Percentiles rank a stretch among this genome's conserved stretches.
Conservation (phyloP, 2,797 vertebrate species). For the Tragopan temminckii region DNA sequence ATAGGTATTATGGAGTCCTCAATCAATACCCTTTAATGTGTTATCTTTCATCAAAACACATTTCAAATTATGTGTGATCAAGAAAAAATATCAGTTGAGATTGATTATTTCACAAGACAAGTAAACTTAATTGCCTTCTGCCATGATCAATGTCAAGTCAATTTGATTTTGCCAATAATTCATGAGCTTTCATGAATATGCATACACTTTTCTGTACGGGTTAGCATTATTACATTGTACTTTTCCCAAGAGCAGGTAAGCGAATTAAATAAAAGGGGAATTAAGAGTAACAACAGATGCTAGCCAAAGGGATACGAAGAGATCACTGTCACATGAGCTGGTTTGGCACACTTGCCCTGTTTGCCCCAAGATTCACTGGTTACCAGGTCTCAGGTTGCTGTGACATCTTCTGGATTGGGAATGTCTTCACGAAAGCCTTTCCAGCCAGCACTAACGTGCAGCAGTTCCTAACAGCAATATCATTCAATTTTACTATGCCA, state of each 20-base stretch:
- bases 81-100: conserved; percentile 45
- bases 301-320: conserved; percentile 47
- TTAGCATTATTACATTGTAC: conserved; percentile 70
- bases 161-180: conserved; percentile 77
- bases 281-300: conserved; percentile 51
- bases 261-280: conserved; percentile 60
- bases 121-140: conserved; percentile 72
- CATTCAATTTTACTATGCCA: not conserved
- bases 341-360: not conserved
- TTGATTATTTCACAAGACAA: conserved; percentile 39
- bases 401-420: not conserved
- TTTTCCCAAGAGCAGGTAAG: conserved; percentile 63
- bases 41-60: conserved; percentile 11
- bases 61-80: conserved; percentile 47
- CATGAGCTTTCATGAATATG: conserved; percentile 74
- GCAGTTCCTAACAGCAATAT: not conserved
- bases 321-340: conserved; percentile 5
- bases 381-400: not conserved
- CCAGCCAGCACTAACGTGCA: not conserved
- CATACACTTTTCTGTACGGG: conserved; percentile 41
- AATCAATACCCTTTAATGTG: not conserved
- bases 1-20: not conserved
- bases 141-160: conserved; percentile 64
- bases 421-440: not conserved
- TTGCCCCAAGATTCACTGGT: not conserved